phyloP scores from a whole-genome alignment of 2,888 invertebrate genomes.

The Limnephilus marmoratus region DNA sequence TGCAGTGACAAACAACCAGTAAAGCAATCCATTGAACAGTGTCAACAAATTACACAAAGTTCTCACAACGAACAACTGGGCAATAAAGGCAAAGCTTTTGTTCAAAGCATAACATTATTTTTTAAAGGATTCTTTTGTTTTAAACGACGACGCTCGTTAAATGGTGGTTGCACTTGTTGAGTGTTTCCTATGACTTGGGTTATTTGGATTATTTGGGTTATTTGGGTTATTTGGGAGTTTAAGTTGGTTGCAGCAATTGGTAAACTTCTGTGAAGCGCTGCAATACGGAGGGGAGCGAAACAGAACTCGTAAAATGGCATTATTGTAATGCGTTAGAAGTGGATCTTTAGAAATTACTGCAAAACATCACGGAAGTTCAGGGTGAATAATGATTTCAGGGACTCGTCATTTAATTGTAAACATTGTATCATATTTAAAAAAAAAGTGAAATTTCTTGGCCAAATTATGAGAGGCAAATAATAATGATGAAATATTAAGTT shows the following conservation, averaged over 20 bases:
- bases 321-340: neutral
- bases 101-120: neutral
- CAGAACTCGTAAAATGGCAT: neutral
- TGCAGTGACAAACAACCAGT: neutral
- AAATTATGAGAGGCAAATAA: neutral
- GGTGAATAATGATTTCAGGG: too few relatives aligned
- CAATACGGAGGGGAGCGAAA: neutral
- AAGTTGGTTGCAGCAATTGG: neutral
- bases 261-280: neutral
- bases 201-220: too few relatives aligned
- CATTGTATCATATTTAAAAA: neutral
- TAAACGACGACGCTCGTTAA: neutral
- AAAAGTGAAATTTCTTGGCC: neutral
- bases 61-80: too few relatives aligned
- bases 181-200: neutral
- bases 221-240: too few relatives aligned
- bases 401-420: too few relatives aligned
- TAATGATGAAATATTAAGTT: too few relatives aligned
- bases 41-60: neutral
- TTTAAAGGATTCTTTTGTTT: neutral
- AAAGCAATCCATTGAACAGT: neutral
- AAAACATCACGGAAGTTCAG: too few relatives aligned
- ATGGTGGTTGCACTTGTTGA: neutral
- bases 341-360: too few relatives aligned
- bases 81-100: neutral